Evolutionary conservation across 2,797 vertebrate genomes (phyloP).

Genomic region (Sebastes iracundus): DNA sequence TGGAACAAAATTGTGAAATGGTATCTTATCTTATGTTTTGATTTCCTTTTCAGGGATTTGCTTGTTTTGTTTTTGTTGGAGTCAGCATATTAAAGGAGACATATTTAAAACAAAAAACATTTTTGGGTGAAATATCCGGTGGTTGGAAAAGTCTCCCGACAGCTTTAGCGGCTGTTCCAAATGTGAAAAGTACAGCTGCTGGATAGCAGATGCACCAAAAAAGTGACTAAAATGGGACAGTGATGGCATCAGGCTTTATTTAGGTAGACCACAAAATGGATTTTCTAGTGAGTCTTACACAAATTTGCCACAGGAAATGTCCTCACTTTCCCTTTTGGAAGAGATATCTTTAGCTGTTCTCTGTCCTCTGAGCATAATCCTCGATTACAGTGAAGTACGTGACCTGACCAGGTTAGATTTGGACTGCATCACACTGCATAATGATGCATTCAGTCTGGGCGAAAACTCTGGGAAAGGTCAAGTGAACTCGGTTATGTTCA

Average conservation of each 20-base stretch:
- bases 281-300: constrained; percentile 37
- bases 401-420: constrained; percentile 48
- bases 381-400: constrained; percentile 19
- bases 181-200: constrained; percentile 31
- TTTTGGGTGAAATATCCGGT: background rate
- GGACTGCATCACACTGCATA: constrained; percentile 18
- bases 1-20: constrained; percentile 2
- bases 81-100: background rate
- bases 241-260: constrained; percentile 57
- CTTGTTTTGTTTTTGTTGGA: background rate
- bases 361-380: constrained; percentile 10
- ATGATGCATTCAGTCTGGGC: constrained; percentile 36
- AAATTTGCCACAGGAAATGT: constrained; percentile 44
- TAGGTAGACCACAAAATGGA: constrained; percentile 45
- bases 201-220: constrained; percentile 36
- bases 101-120: background rate
- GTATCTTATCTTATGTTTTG: background rate
- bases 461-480: constrained; percentile 42
- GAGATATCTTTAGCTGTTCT: constrained; percentile 26
- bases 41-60: background rate
- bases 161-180: background rate
- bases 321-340: constrained; percentile 44
- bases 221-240: constrained; percentile 44
- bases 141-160: background rate
- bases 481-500: constrained; percentile 29